Evolutionary conservation across 2,797 vertebrate species (phyloP).

Genomic region (Paguma larvata): DNA sequence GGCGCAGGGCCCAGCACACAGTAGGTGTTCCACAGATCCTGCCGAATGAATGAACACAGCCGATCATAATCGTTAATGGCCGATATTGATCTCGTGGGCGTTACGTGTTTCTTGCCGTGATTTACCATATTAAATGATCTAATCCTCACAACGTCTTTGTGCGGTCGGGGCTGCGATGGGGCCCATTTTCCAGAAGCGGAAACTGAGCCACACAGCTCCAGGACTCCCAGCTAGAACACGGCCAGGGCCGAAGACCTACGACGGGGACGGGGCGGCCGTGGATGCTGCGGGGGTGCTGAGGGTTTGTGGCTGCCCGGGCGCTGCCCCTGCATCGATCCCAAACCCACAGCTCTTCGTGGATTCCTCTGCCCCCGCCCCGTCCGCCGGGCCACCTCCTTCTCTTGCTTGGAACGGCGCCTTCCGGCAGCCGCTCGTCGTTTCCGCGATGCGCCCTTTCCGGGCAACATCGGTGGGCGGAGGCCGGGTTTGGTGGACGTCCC

Average conservation of each 20-base stretch:
- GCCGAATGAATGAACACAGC: not conserved
- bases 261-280: not conserved
- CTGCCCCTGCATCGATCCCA: not conserved
- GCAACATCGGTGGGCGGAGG: not conserved
- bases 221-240: not conserved
- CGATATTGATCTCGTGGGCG: too few species aligned
- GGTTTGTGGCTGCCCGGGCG: not conserved
- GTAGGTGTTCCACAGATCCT: not conserved
- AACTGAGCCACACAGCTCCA: not conserved
- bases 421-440: not conserved
- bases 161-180: not conserved
- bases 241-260: not conserved
- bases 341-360: not conserved
- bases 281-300: not conserved
- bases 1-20: not conserved
- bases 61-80: not conserved
- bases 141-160: not conserved
- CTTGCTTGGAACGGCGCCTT: not conserved
- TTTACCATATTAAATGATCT: not conserved
- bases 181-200: not conserved
- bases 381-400: not conserved
- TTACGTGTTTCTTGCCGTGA: not conserved
- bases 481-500: not conserved
- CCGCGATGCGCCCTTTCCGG: not conserved
- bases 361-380: not conserved